Base-by-base conservation (phyloP, 23 tunicate genomes). In the Corella eumyota region DNA sequence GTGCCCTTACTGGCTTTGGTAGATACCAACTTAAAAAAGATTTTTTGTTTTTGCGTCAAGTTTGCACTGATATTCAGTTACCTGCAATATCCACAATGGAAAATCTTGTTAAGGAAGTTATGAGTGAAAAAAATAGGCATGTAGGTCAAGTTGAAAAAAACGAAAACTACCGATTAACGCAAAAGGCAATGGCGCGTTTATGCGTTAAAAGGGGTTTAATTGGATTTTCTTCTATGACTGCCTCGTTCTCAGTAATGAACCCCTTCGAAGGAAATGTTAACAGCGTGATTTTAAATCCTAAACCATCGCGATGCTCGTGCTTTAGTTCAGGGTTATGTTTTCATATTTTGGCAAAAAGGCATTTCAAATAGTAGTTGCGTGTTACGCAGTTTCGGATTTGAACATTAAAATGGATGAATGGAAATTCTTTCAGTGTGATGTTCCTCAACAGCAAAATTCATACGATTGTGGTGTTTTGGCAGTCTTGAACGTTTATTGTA, bases 301-400 rank as follows among this genome's bases (percentile, higher is more conserved):
- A 48, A 48, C 71, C 71, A 66, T 11, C 63, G 4, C 36, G 29
- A 47, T 66, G 71, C 30, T 48, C 71, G 1, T 66, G 71, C 25
- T 6, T 40, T 7, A 66, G 71, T 37, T 48, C 71, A 6, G 71
- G 71, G 6, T 7, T 9, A n/a, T 66, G 71, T 35, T 66, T 27
- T 48, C 71, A 66, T 24, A 66, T 66, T 22, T 26, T 66, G 6
- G 71, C 71, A 26, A 48, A 11, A 32, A 21, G 29, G 33, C 4
- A 25, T 22, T 56, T 9, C 25, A 56, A 56, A 56, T 56, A 3
- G 29, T 56, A 20, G 32, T 3, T 2, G 32, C 61, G 21, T 56
- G 61, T 29, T 56, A 25, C 5, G 61, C 61, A 26, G 61, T 56
- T 2, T 31, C 61, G 3, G 3, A 56, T 25, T 2, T 25, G 28